phyloP scores from a whole-genome alignment of 2,888 invertebrate genomes.

The Psylliodes chrysocephalus region DNA sequence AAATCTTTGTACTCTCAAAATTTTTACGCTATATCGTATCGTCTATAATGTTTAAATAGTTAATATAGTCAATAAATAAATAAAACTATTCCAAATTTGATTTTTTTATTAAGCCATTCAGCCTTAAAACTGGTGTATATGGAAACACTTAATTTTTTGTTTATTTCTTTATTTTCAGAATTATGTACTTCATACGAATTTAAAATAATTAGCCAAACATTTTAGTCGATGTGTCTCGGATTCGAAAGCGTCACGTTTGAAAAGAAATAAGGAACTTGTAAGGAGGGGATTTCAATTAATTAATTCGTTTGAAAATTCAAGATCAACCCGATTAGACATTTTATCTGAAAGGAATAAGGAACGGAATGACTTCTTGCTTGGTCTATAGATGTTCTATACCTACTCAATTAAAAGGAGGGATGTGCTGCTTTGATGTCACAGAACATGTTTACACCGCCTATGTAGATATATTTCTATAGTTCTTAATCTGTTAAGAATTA shows the following conservation, averaged over 20 bases:
- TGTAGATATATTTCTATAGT: no score
- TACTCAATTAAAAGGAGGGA: constrained; percentile 42
- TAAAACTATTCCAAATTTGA: no score
- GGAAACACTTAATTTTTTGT: no score
- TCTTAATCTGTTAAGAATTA: no score
- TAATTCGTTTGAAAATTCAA: constrained; percentile 35
- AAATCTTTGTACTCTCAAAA: no score
- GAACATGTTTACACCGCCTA: neutral
- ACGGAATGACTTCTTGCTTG: constrained; percentile 24
- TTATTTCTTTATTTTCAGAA: no score
- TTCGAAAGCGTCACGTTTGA: neutral
- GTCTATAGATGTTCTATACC: constrained; percentile 38
- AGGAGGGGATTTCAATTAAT: constrained; percentile 21
- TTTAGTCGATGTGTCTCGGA: neutral
- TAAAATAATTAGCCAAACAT: neutral
- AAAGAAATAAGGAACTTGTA: constrained; percentile 16
- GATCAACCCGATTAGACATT: constrained; percentile 37
- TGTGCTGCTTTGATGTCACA: constrained; percentile 31
- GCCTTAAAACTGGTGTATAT: no score
- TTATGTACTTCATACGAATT: neutral
- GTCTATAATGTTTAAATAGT: no score
- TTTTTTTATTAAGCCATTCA: no score
- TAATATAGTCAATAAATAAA: no score
- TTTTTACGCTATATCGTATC: no score
- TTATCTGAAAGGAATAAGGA: constrained; percentile 36